A percentile compares a stretch with the other conserved stretches of the same genome.
These are phyloP conservation scores for Semicossyphus pulcher DNA, from an alignment of 2,113 vertebrate genomes.

Conservation along the genomic window DNA sequence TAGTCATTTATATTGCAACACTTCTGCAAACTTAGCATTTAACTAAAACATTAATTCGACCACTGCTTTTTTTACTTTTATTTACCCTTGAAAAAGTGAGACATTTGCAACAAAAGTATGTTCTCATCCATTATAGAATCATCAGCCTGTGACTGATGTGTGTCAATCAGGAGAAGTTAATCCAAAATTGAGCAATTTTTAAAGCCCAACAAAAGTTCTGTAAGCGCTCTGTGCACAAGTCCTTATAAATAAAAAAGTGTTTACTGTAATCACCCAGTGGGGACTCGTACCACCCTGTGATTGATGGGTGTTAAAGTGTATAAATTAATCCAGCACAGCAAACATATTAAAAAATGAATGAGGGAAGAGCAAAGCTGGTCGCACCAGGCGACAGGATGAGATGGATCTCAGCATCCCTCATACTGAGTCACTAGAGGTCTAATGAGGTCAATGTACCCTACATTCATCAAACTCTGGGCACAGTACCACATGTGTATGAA, in stretches of 20 bases:
- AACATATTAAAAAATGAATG: slow-evolving; percentile 63
- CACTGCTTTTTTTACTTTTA: too few relatives aligned
- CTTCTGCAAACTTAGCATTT: neutral
- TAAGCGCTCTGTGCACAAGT: neutral
- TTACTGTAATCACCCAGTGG: slow-evolving; percentile 46
- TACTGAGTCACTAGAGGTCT: slow-evolving; percentile 46
- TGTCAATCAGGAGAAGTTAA: neutral
- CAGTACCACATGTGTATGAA: slow-evolving; percentile 24
- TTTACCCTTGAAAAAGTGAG: too few relatives aligned
- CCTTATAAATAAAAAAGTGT: neutral
- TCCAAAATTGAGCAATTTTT: neutral
- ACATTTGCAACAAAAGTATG: neutral
- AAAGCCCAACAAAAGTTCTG: neutral
- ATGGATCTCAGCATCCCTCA: slow-evolving; percentile 33
- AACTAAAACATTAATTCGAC: neutral
- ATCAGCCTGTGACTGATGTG: neutral
- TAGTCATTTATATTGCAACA: neutral
- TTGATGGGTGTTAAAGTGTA: slow-evolving; percentile 57
- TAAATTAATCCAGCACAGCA: slow-evolving; percentile 61
- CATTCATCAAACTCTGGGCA: slow-evolving; percentile 61
- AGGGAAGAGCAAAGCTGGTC: slow-evolving; percentile 28
- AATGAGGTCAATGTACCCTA: slow-evolving; percentile 60
- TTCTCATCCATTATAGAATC: neutral
- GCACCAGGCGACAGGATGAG: slow-evolving; percentile 26
- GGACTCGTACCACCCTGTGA: slow-evolving; percentile 55